phyloP scores from a whole-genome alignment of 1,140 invertebrate genomes.

The Brachionus angularis region DNA sequence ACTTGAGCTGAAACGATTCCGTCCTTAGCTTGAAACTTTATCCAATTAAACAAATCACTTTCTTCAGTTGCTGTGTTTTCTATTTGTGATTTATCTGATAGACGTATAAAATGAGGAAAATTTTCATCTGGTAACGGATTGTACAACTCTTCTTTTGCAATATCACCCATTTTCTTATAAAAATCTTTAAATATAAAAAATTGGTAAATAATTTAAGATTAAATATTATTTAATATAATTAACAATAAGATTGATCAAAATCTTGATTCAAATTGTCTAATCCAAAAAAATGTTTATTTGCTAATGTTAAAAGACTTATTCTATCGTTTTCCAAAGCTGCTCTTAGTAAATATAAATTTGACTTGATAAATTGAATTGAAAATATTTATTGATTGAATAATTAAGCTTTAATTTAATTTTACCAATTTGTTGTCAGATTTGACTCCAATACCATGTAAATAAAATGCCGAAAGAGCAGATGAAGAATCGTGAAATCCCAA shows the following conservation, averaged over 20 bases:
- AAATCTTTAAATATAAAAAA: not conserved
- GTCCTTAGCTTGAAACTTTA: not conserved
- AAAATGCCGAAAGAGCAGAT: not conserved
- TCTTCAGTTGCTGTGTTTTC: not conserved
- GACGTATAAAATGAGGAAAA: not conserved
- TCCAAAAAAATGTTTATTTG: not conserved
- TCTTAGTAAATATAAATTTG: not conserved
- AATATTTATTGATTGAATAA: not conserved
- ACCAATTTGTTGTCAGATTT: not conserved
- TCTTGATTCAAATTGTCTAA: not conserved
- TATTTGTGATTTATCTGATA: not conserved
- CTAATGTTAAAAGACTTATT: not conserved
- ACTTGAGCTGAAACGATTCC: slow-evolving; percentile 15
- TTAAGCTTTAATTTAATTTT: not conserved
- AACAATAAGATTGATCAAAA: not conserved
- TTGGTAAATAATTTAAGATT: not conserved
- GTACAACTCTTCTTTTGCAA: not conserved
- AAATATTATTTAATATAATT: not conserved
- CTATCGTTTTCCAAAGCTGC: not conserved
- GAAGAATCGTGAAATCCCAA: not conserved
- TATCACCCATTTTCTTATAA: not conserved
- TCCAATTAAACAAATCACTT: not conserved
- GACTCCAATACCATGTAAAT: not conserved
- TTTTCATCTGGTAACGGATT: not conserved
- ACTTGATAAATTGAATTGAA: not conserved